Evolutionary conservation across 2,797 vertebrate species (phyloP).

Genomic region (Echeneis naucrates): DNA sequence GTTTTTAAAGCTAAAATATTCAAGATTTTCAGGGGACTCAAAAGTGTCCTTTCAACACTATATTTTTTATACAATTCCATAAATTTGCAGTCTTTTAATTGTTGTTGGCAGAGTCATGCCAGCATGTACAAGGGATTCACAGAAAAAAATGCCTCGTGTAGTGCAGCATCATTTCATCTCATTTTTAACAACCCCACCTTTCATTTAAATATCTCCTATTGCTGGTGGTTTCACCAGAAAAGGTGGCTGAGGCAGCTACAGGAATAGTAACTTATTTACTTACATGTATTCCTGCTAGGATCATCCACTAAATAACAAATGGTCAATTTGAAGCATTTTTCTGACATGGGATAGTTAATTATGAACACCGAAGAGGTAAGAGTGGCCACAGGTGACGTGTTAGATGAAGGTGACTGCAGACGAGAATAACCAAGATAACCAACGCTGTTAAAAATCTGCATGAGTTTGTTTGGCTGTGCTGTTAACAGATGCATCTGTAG

Average conservation of each 20-base stretch:
- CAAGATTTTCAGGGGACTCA: neutral
- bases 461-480: neutral
- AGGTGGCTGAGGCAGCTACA: neutral
- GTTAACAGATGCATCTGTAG: neutral
- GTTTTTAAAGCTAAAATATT: neutral
- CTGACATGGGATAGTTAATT: neutral
- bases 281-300: too few species aligned
- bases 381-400: neutral
- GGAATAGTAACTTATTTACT: neutral
- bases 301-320: neutral
- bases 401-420: neutral
- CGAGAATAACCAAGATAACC: constrained; percentile 6
- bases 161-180: neutral
- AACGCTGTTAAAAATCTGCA: neutral
- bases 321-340: neutral
- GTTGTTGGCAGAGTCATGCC: neutral
- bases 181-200: neutral
- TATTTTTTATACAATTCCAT: too few species aligned
- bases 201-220: neutral
- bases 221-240: neutral
- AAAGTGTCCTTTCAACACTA: neutral
- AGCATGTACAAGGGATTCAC: neutral
- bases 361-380: neutral
- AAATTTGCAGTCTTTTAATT: neutral
- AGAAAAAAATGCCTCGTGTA: neutral